These are phyloP conservation scores for Eclectus roratus DNA, from an alignment of 2,113 vertebrate genomes.

Conservation along the genomic window DNA sequence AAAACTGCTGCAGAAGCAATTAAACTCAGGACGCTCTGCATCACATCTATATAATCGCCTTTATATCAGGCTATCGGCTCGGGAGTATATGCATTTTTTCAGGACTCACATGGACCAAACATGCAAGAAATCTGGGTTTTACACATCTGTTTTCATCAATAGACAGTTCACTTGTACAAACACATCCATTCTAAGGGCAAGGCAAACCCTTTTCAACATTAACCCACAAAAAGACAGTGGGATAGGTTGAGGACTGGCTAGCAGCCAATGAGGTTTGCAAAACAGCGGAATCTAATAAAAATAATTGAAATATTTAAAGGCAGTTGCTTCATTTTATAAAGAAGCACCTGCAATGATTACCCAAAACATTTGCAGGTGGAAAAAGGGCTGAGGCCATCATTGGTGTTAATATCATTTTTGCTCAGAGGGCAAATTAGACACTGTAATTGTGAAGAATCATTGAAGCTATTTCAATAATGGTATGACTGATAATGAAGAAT, in stretches of 20 bases:
- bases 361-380: conserved; percentile 62
- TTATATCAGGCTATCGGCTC: not conserved
- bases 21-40: not conserved
- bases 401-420: conserved; percentile 51
- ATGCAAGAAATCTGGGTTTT: not conserved
- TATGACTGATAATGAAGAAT: conserved; percentile 53
- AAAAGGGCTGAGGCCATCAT: conserved; percentile 54
- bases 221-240: conserved; percentile 45
- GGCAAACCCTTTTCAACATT: not conserved
- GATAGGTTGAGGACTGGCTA: conserved; percentile 46
- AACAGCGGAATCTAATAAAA: conserved; percentile 63
- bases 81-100: not conserved
- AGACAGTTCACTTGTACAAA: conserved; percentile 36
- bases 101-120: not conserved
- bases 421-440: conserved; percentile 62
- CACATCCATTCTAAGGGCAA: conserved; percentile 50
- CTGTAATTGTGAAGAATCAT: conserved; percentile 49
- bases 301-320: conserved; percentile 68
- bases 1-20: not conserved
- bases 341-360: conserved; percentile 65
- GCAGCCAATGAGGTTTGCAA: conserved; percentile 66
- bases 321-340: conserved; percentile 58
- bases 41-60: accelerated
- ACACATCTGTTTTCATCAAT: conserved; percentile 36
- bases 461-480: conserved; percentile 39